Evolutionary conservation across 2,113 vertebrate species (phyloP).

Genomic region (Craseonycteris thonglongyai): DNA sequence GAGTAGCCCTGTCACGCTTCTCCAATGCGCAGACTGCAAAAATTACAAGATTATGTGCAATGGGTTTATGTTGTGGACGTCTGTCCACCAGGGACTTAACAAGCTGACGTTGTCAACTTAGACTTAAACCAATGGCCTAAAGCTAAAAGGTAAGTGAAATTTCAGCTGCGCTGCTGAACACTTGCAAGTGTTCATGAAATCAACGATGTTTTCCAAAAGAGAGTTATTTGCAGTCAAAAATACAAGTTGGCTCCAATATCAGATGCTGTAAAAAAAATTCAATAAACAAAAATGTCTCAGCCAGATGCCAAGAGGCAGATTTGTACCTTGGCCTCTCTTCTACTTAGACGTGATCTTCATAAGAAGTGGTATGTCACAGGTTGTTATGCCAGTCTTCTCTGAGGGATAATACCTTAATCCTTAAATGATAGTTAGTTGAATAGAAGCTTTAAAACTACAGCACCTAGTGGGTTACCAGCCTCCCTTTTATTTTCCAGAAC

Average conservation of each 20-base stretch:
- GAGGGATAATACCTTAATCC: constrained; percentile 63
- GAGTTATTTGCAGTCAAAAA: constrained; percentile 42
- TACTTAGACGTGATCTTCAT: constrained; percentile 22
- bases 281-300: background rate
- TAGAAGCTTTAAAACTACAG: constrained; percentile 53
- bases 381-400: constrained; percentile 25
- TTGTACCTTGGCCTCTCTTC: background rate
- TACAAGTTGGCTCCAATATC: constrained; percentile 4
- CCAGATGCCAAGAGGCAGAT: background rate
- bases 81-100: constrained; percentile 16
- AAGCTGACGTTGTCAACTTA: constrained; percentile 57
- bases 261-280: background rate
- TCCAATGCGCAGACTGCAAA: constrained; percentile 12
- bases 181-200: constrained; percentile 53
- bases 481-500: background rate
- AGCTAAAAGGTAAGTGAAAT: constrained; percentile 64
- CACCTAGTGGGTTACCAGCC: constrained; percentile 57
- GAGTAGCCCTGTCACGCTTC: background rate
- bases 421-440: constrained; percentile 60
- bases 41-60: constrained; percentile 42
- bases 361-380: constrained; percentile 34
- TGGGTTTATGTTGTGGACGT: background rate
- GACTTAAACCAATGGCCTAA: constrained; percentile 64
- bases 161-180: constrained; percentile 22
- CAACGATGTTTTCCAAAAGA: constrained; percentile 38